A percentile compares a stretch with the other conserved stretches of the same genome.
phyloP scores from a whole-genome alignment of 2,888 invertebrate genomes.

The Empis livida region DNA sequence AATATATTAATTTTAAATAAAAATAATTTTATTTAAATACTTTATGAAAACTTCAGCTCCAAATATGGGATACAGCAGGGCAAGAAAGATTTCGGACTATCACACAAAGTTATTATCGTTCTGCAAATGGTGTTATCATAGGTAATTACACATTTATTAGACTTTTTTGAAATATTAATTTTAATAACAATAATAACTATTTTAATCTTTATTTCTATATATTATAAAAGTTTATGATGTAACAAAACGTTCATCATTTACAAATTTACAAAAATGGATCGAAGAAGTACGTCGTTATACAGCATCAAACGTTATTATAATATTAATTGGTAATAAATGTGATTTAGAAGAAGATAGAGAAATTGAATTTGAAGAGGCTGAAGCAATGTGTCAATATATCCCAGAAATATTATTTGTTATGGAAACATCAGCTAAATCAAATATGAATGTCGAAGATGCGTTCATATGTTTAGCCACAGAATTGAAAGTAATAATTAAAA shows the following conservation, averaged over 20 bases:
- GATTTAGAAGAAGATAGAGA: conserved; percentile 70
- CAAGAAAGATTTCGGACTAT: conserved; percentile 94
- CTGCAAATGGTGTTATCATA: conserved; percentile 92
- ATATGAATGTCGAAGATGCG: conserved; percentile 80
- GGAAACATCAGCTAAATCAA: conserved; percentile 85
- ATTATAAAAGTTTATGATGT: conserved; percentile 73
- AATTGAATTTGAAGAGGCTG: conserved; percentile 75
- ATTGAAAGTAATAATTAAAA: conserved; percentile 54
- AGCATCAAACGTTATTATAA: conserved; percentile 78
- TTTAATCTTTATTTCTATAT: neutral
- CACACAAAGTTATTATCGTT: conserved; percentile 93
- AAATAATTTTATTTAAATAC: neutral
- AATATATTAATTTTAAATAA: neutral
- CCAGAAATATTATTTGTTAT: conserved; percentile 76
- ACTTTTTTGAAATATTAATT: too few relatives aligned
- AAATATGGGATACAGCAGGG: conserved; percentile 96
- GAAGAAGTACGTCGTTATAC: conserved; percentile 92
- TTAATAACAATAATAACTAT: too few relatives aligned
- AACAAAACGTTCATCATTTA: conserved; percentile 81
- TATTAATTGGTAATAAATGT: conserved; percentile 87
- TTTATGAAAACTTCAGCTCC: conserved; percentile 36
- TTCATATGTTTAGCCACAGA: conserved; percentile 77
- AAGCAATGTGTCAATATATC: conserved; percentile 72
- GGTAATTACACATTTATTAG: conserved; percentile 37
- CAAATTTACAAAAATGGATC: conserved; percentile 87